Base-by-base conservation (phyloP, 2,888 invertebrate genomes). In the Ennomos quercinarius region DNA sequence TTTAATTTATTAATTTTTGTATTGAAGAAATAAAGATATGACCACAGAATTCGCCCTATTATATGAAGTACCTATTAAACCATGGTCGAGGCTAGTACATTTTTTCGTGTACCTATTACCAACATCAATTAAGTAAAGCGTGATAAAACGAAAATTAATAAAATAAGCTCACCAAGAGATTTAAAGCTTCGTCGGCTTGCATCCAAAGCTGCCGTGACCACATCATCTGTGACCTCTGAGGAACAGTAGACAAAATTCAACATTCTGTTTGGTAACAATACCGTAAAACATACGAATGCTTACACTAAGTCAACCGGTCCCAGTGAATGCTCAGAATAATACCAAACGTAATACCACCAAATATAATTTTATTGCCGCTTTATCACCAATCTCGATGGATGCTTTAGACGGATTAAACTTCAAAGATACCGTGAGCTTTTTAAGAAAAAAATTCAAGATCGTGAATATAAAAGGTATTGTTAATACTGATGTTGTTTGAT, bases 141-240 rank as follows among this genome's bases (percentile, higher is more conserved):
- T n/a, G n/a, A n/a, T n/a, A n/a, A n/a, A n/a, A n/a, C n/a, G n/a
- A n/a, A n/a, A n/a, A n/a, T n/a, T n/a, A n/a, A 17, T 27, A 27
- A 27, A 27, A 57, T 66, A 56, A 49, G 61, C 67, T 48, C 67
- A 77, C 79, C 75, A 34, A 72, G 61, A 10, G 67, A 63, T 50
- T 70, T 66, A 40, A 58, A 44, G 41, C 44, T 64, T 13, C 73
- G 71, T 27, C 65, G 68, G 54, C 60, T 64, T 11, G 59, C 55
- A 35, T 46, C n/a, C 35, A 42, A 27, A 51, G 55, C 45, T 51
- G 41, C 45, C 27, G 43, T 42, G 17, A 64, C 61, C 10, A 10
- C 45, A 38, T 57, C 58, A 47, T 52, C 67, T 13, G 68, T 62
- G 43, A 66, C 49, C 47, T 68, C 80, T 80, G 70, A n/a, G 72